These are phyloP conservation scores for Cantharis flavilabris DNA, from an alignment of 2,888 invertebrate species.

Conservation along the genomic window DNA sequence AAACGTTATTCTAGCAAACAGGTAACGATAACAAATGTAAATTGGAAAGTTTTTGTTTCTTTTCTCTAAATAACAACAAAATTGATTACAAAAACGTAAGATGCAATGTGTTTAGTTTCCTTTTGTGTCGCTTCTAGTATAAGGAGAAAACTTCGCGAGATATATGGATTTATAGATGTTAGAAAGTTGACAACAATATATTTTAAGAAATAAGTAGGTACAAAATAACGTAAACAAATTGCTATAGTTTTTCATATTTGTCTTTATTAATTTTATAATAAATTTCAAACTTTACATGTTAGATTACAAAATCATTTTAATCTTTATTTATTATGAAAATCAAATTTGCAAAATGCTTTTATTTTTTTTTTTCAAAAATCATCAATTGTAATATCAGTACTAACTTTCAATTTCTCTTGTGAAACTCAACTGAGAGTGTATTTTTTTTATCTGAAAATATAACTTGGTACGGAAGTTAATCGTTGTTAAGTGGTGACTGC, in stretches of 20 bases:
- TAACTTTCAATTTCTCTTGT: neutral
- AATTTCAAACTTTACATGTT: too few relatives aligned
- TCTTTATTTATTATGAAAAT: too few relatives aligned
- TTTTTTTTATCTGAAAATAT: neutral
- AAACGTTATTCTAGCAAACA: neutral
- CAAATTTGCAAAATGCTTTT: too few relatives aligned
- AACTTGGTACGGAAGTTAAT: conserved; percentile 15
- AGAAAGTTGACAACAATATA: neutral
- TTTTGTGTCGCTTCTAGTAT: neutral
- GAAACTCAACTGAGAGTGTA: neutral
- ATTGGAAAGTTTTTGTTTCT: neutral
- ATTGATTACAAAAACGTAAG: neutral
- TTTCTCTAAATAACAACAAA: neutral
- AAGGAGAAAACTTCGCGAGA: neutral
- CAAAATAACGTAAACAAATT: neutral
- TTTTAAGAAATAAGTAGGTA: neutral
- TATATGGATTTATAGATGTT: neutral
- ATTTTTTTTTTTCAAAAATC: neutral
- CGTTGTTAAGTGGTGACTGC: conserved; percentile 22
- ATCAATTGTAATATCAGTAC: neutral
- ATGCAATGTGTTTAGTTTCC: neutral
- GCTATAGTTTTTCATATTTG: too few relatives aligned
- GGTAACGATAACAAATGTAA: conserved; percentile 7
- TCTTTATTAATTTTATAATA: too few relatives aligned
- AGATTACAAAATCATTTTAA: too few relatives aligned